These are phyloP conservation scores for Herminia tarsipennalis DNA, from an alignment of 2,888 invertebrate genomes.

Conservation along the genomic window DNA sequence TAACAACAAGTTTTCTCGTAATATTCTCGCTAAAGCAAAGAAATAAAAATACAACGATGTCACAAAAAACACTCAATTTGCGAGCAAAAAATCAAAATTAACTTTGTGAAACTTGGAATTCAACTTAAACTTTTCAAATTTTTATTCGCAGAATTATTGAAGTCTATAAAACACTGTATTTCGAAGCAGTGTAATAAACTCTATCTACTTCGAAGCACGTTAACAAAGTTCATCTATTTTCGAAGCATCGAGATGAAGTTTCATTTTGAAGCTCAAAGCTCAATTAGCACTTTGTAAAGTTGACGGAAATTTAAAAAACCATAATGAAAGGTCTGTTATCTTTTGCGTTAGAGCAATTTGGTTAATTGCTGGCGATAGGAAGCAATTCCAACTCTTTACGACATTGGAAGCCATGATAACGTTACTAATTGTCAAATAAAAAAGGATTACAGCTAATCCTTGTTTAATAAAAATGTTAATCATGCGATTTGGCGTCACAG, in stretches of 20 bases:
- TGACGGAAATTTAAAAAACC: slow-evolving; percentile 51
- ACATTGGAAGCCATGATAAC: slow-evolving; percentile 75
- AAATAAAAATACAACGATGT: slow-evolving; percentile 16
- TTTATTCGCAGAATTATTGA: slow-evolving; percentile 28
- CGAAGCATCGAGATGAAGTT: slow-evolving; percentile 20
- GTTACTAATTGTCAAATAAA: slow-evolving; percentile 84
- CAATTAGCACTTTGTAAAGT: slow-evolving; percentile 62
- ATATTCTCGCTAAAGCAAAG: slow-evolving; percentile 9
- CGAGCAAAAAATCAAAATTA: slow-evolving; percentile 33
- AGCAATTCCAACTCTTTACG: slow-evolving; percentile 83
- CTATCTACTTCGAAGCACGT: slow-evolving; percentile 4
- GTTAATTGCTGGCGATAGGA: slow-evolving; percentile 79
- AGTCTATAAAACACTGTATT: slow-evolving; percentile 25
- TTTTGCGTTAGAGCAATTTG: slow-evolving; percentile 66
- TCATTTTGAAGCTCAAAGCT: slow-evolving; percentile 27
- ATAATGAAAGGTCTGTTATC: slow-evolving; percentile 71
- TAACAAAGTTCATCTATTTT: slow-evolving; percentile 25
- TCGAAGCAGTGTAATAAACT: slow-evolving; percentile 22
- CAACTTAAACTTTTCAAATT: slow-evolving; percentile 20
- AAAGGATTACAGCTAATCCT: slow-evolving; percentile 83
- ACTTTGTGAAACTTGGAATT: slow-evolving; percentile 31
- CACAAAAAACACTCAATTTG: slow-evolving; percentile 31
- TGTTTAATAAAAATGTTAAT: slow-evolving; percentile 86
- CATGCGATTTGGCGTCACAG: slow-evolving; percentile 75
- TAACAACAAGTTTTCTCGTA: slow-evolving; percentile 15